A percentile compares a stretch with the other conserved stretches of the same genome.
phyloP scores from a whole-genome alignment of 2,113 vertebrate genomes.

The Plecturocebus donacophilus region DNA sequence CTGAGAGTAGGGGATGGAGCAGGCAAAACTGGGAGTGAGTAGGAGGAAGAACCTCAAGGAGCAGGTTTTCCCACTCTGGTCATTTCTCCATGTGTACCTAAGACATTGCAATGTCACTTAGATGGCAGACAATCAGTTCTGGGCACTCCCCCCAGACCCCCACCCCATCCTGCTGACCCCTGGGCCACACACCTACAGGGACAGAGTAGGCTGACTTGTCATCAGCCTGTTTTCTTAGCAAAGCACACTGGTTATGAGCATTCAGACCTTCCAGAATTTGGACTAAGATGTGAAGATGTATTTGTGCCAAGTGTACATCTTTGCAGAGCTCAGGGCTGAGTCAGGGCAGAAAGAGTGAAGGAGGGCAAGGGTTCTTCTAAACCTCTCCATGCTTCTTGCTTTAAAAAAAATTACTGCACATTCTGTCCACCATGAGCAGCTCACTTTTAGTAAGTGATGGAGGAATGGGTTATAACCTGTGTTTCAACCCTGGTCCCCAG shows the following conservation, averaged over 20 bases:
- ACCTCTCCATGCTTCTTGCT: not conserved
- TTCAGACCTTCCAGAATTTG: not conserved
- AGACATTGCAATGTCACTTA: not conserved
- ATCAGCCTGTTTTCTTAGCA: not conserved
- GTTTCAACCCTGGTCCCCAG: not conserved
- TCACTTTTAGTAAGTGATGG: not conserved
- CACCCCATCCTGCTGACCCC: too few species aligned
- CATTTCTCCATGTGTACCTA: not conserved
- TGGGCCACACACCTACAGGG: not conserved
- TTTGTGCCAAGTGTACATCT: not conserved
- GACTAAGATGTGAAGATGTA: not conserved
- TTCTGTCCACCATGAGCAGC: too few species aligned
- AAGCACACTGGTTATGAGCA: not conserved
- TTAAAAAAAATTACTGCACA: too few species aligned
- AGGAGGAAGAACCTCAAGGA: not conserved
- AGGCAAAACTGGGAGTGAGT: not conserved
- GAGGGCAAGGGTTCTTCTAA: not conserved
- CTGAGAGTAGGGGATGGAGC: not conserved
- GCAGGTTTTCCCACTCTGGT: not conserved
- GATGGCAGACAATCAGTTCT: not conserved
- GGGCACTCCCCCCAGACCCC: not conserved
- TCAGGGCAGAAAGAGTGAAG: not conserved
- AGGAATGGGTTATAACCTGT: rapidly evolving
- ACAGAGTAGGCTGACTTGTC: not conserved
- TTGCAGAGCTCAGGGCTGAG: not conserved